Base-by-base conservation (phyloP, 2,888 invertebrate genomes). In the Pteria penguin region DNA sequence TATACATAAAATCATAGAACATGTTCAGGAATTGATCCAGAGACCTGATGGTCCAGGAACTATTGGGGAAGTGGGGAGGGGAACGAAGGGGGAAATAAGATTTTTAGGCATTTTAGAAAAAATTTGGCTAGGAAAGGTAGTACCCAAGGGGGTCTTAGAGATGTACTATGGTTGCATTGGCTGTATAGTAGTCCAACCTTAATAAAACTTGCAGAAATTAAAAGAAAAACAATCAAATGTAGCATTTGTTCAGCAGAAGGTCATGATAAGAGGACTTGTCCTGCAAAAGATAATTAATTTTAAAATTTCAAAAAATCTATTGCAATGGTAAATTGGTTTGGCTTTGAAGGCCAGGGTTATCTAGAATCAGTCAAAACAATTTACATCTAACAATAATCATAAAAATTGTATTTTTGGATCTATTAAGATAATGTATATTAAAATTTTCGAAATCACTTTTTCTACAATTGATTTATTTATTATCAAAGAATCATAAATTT, bases 201-300 rank as follows among this genome's bases (percentile, higher is more conserved):
- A 31, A 26, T 32, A 33, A 69, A 58, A 26, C 18, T 69, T 29
- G 62, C 62, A n/a, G 62, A 62, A 32, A 24, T 32, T 18, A 58
- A 69, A 33, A 52, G 33, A 11, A 68, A 58, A 31, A 58, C 33
- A 33, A 58, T 24, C 26, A 31, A 33, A 4, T 69, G 68, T 58
- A 54, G 54, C 24, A n/a, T 57, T 11, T 69, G 68, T 58, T 69
- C 54, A 31, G 22, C 8, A 11, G 8, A 18, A 24, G 68, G 62
- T 18, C 62, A 62, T 33, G 33, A 62, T n/a, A 62, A 32, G 27
- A 32, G 57, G n/a, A 69, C 68, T 58, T 69, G 68, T 24, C 68
- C 68, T 5, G 18, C 45, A 45, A 45, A 45, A 18, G 18, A 18
- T 18, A 45, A 45, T 45, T 8, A n/a, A n/a, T n/a, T n/a, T n/a